Evolutionary conservation across 2,113 vertebrate species (phyloP), one percentile per base, ranked within the genome.

Genomic region (Cephalopterus ornatus): DNA sequence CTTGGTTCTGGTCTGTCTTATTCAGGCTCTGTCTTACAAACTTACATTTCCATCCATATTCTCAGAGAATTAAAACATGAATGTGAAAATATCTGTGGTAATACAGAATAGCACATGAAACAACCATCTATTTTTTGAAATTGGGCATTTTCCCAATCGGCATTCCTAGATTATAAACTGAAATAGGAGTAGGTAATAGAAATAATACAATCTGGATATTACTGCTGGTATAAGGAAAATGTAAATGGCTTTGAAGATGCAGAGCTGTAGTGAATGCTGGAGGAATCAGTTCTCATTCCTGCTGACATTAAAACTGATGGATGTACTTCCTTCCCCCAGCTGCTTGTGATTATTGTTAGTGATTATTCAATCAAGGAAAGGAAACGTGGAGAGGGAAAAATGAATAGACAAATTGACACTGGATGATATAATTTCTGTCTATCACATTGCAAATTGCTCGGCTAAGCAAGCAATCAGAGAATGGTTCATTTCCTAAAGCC

Each of bases 341-440:
- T 96, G 93, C 93, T 91, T 78, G 89, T 86, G 92, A 96, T 96
- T 95, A 96, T 95, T 89, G 88, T 79, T 86, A 88, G 89, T 95
- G 89, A 97, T 97, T 97, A 97, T 94, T 95, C 92, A 92, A 96
- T 96, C 92, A 95, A 95, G 92, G 67, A 59, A 87, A 89, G 87
- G 88, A 92, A 97, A 94, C 76, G 90, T 93, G 82, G 92, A 97
- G 95, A 95, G 88, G 82, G 63, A 82, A 85, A 95, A 92, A 83
- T 89, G 93, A 95, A 96, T 93, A 95, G 91, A 61, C 89, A 88
- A 90, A 93, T 93, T 97, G 94, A 78, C 80, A 77, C 80, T 73
- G 92, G 93, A 82, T 93, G 94, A 63, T 95, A 82, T 93, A 92
- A 97, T 95, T 96, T 85, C 91, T 79, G 85, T 95, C 95, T 95